phyloP scores from a whole-genome alignment of 2,888 invertebrate species.

The Apodemia duryi region DNA sequence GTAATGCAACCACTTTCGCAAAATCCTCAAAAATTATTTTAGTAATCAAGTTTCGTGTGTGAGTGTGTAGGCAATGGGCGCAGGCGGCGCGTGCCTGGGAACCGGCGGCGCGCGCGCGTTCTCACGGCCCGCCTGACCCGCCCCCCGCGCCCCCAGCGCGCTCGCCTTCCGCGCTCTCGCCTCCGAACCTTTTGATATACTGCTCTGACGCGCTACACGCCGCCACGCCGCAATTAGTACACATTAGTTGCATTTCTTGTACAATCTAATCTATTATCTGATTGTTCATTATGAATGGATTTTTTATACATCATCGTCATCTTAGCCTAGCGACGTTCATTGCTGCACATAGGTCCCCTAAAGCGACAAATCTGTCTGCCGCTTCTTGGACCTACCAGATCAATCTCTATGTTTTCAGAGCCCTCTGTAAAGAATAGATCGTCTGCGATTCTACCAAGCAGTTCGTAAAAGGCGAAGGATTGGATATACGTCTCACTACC shows the following conservation, averaged over 20 bases:
- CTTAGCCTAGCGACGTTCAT: too few species aligned
- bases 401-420: too few species aligned
- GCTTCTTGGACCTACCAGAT: too few species aligned
- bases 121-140: slow-evolving; percentile 72
- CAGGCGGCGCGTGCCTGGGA: slow-evolving; percentile 76
- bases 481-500: too few species aligned
- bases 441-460: too few species aligned
- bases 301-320: too few species aligned
- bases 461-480: too few species aligned
- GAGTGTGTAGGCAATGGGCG: slow-evolving; percentile 49
- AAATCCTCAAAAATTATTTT: too few species aligned
- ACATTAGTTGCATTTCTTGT: slow-evolving; percentile 14
- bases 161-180: slow-evolving; percentile 25
- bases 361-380: too few species aligned
- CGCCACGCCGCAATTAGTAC: background rate
- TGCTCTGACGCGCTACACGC: slow-evolving; percentile 6
- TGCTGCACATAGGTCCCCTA: too few species aligned
- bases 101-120: slow-evolving; percentile 77
- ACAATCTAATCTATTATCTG: background rate
- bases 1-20: too few species aligned
- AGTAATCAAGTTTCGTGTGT: slow-evolving; percentile 26
- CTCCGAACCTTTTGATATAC: slow-evolving; percentile 36
- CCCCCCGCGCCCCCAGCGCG: slow-evolving; percentile 33
- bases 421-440: too few species aligned
- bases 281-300: background rate